Evolutionary conservation across 2,113 vertebrate genomes (phyloP).

Genomic region (Poecilia latipinna): DNA sequence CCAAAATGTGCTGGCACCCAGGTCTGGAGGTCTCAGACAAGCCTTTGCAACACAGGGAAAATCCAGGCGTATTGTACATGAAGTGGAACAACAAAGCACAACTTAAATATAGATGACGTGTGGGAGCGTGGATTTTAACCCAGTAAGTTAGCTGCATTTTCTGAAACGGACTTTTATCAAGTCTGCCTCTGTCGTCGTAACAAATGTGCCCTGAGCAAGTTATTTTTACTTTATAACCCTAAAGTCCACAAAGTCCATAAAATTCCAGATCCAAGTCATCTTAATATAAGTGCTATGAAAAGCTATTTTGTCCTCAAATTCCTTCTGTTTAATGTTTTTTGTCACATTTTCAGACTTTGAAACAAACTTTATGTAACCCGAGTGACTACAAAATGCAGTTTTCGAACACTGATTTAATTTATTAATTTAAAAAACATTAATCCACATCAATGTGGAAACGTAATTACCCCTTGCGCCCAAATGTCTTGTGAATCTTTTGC

Average conservation of each 20-base stretch:
- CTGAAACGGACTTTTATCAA: constrained; percentile 48
- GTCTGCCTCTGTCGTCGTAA: constrained; percentile 11
- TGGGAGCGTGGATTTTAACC: constrained; percentile 56
- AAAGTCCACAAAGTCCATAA: constrained; percentile 27
- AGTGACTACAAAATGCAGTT: too few relatives aligned
- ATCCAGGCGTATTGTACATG: constrained; percentile 66
- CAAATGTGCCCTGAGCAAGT: constrained; percentile 23
- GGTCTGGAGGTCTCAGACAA: constrained; percentile 77
- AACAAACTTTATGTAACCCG: too few relatives aligned
- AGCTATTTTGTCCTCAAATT: neutral
- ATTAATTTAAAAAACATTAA: neutral
- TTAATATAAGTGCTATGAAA: constrained; percentile 44
- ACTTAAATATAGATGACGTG: constrained; percentile 75
- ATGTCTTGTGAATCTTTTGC: neutral
- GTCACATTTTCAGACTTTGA: neutral
- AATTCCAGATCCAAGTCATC: constrained; percentile 48
- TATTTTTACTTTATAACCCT: constrained; percentile 47
- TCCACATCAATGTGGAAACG: neutral
- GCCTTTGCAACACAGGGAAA: constrained; percentile 68
- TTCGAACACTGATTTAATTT: neutral
- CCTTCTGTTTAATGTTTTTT: neutral
- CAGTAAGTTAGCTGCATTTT: constrained; percentile 46
- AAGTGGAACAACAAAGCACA: constrained; percentile 74
- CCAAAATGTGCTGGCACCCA: constrained; percentile 77
- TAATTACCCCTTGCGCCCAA: neutral